Evolutionary conservation across 2,888 invertebrate genomes (phyloP), one percentile per base, ranked within the genome.

Genomic region (Hydroisotoma schaefferi): DNA sequence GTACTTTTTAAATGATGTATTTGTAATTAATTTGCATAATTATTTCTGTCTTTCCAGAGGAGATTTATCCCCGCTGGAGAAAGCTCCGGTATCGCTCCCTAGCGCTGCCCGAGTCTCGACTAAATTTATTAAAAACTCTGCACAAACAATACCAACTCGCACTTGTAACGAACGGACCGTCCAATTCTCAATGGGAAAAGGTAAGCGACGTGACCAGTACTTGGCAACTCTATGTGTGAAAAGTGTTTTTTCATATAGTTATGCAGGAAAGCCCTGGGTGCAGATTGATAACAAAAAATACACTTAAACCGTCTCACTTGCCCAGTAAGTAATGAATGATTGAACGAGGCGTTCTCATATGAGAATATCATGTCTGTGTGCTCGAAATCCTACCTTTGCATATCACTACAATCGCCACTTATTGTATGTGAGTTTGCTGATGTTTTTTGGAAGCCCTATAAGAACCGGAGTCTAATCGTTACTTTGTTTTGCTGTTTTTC

Each of bases 111-210:
- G 79, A 84, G 55, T 87, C 88, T 70, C 84, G 87, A 63, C 80
- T 84, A 72, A 81, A 83, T 65, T 81, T 91, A 74, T 80, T 92
- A 65, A 81, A 81, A 73, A 82, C 84, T 59, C 80, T 91, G 73
- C 84, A 84, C 76, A 70, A 72, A 29, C 84, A 85, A 75, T 91
- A 88, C 77, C 81, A 85, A 71, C 80, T 91, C 73, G 90, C 85
- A 70, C 80, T 92, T 73, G 57, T 64, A 75, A 90, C 90, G 72
- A 92, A 92, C 78, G 91, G 91, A 49, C 87, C 90, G 12, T 89
- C 90, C 61, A 83, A 85, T 66, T 87, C 88, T 33, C 91, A 92
- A 78, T 90, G 91, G 90, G 91, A 92, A 80, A 92, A 92, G 80
- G 82, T 92, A 67, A 81, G 53, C 58, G 46, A 56, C 52, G 52